phyloP scores from a whole-genome alignment of 2,888 invertebrate genomes.

The Trissoscelio sp. region DNA sequence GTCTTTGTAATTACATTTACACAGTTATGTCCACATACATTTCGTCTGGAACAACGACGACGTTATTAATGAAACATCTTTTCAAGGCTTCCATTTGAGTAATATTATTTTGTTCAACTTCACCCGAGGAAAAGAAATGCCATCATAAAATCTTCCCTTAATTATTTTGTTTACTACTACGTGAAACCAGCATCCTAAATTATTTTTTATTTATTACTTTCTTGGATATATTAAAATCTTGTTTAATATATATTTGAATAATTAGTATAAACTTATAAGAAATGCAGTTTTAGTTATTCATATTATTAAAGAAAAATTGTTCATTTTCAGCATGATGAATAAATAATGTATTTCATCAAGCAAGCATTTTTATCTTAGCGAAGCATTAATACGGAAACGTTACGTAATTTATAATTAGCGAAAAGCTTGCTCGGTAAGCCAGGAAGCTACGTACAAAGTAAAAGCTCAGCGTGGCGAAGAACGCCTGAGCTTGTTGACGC shows the following conservation, averaged over 20 bases:
- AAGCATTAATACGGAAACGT: conserved; percentile 56
- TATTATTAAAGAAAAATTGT: not conserved
- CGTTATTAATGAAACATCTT: conserved; percentile 44
- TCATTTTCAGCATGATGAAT: conserved; percentile 36
- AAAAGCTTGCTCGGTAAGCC: conserved; percentile 58
- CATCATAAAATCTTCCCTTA: not conserved
- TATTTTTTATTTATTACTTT: conserved; percentile 12
- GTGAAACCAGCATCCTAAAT: not conserved
- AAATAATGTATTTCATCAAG: conserved; percentile 37
- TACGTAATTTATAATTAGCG: conserved; percentile 69
- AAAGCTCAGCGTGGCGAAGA: conserved; percentile 66
- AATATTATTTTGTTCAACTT: not conserved
- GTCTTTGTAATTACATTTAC: conserved; percentile 51
- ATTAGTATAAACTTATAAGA: too few species aligned
- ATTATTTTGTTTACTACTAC: not conserved
- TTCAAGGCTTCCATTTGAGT: not conserved
- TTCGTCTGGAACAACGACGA: conserved; percentile 1
- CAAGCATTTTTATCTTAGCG: conserved; percentile 45
- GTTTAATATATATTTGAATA: too few species aligned
- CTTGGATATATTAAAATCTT: too few species aligned
- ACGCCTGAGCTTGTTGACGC: conserved; percentile 53
- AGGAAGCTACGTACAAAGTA: conserved; percentile 59
- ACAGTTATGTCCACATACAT: conserved; percentile 26
- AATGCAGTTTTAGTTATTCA: too few species aligned
- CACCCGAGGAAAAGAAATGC: not conserved